Base-by-base conservation (phyloP, 1,140 invertebrate species). In the Pteromalus puparum region DNA sequence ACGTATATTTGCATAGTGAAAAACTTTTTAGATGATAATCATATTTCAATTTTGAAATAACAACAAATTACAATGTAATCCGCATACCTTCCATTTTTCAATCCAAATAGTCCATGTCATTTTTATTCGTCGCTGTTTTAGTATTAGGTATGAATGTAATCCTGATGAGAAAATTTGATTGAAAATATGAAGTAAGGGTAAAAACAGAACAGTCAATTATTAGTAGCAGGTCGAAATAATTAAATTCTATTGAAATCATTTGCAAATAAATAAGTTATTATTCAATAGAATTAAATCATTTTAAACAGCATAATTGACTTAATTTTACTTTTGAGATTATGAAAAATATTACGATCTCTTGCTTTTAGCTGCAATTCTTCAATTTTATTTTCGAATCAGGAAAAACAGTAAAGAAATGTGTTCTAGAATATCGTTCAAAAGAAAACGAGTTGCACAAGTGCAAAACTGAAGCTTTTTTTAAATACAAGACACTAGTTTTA, bases 21-120 rank as follows among this genome's bases (percentile, higher is more conserved):
- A 73, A 79, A 38, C 46, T 61, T 84, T 84, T 73, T 78, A 84
- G 82, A 70, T 79, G 6, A 65, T 73, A 78, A 84, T 73, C 38
- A 61, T 83, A 46, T 24, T 42, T 46, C 75, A 78, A 74, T 38
- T 13, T 28, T 82, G 12, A 53, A 83, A 13, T 68, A 70, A 74
- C 38, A 28, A 78, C 21, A 84, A 53, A 82, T 28, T 70, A 18
- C 28, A 70, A 61, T 75, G n/a, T 80, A 84, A 74, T 80, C 30
- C 21, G 26, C 48, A 67, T 61, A 65, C 21, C 67, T 75, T 79
- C 30, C 65, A 65, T 78, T 72, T 77, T 80, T 84, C 75, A 18
- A 84, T 46, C 30, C 34, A 74, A 48, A 80, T 61, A 74, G 28
- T 34, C 34, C 9, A n/a, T 48, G 46, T 67, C 10, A 70, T 83